Evolutionary conservation across 2,113 vertebrate genomes (phyloP), one percentile per base, ranked within the genome.

Genomic region (Ammospiza nelsoni): DNA sequence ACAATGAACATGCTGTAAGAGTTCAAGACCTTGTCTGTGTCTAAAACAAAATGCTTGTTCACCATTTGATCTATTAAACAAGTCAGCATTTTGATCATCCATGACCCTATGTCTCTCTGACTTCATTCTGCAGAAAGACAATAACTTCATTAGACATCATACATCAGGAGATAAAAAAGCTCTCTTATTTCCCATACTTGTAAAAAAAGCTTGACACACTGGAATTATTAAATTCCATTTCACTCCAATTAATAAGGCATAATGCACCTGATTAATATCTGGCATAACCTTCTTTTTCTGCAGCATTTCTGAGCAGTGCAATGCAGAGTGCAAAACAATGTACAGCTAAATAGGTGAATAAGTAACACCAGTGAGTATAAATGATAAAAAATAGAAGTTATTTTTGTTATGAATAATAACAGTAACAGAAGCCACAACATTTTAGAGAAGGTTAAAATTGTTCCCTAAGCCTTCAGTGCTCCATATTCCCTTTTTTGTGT

Each of bases 91-190:
- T 85, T 76, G 87, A 88, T 44, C 41, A 79, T 0, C 0, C 33
- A 77, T 28, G 72, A 69, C 16, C 9, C 5, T 62, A 37, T 59
- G 77, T 74, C 58, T 92, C 44, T 95, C 85, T 41, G 43, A 95
- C 87, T 96, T 94, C 37, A 91, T 92, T 92, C 94, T 92, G 79
- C 54, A 84, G 71, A 91, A 97, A 85, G 52, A 92, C 94, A 93
- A 23, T 80, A 57, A 81, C 89, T 94, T 94, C 80, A 95, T 90
- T 92, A 90, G 95, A 52, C 69, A 74, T 35, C 78, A 77, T 59
- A 54, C 20, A 83, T 23, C 84, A 77, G 49, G 37, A 62, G 73
- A 46, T 83, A 43, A 94, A 72, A 95, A 73, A 59, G 44, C 87
- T 93, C 77, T 67, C 82, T 95, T 83, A 81, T 89, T 91, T 89